Evolutionary conservation across 1,140 invertebrate genomes (phyloP).

Genomic region (Drosophila lini): DNA sequence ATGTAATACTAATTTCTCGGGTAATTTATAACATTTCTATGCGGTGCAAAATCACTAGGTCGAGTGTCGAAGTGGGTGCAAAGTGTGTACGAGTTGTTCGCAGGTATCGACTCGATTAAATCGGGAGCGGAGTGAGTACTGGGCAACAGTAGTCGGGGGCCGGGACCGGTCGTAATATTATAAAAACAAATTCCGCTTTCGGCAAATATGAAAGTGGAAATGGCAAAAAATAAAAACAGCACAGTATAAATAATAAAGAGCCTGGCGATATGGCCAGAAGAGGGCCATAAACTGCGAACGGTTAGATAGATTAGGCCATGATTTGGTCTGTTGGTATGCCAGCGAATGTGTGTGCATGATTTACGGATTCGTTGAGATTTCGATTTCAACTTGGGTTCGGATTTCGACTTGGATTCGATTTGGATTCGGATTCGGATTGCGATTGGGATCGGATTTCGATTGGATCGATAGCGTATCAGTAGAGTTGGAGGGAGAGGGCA

Average conservation of each 20-base stretch:
- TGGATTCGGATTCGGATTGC: slow-evolving; percentile 18
- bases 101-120: slow-evolving; percentile 50
- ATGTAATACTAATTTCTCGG: slow-evolving; percentile 11
- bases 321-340: slow-evolving; percentile 62
- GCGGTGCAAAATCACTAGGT: slow-evolving; percentile 22
- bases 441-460: slow-evolving; percentile 27
- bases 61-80: slow-evolving; percentile 9
- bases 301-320: slow-evolving; percentile 76
- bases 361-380: slow-evolving; percentile 76
- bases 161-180: slow-evolving; percentile 52
- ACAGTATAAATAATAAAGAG: slow-evolving; percentile 71
- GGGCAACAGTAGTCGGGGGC: slow-evolving; percentile 47
- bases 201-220: slow-evolving; percentile 78
- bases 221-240: slow-evolving; percentile 46
- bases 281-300: slow-evolving; percentile 70
- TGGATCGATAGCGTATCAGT: slow-evolving; percentile 30
- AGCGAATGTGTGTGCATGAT: slow-evolving; percentile 57
- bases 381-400: slow-evolving; percentile 27
- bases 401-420: slow-evolving; percentile 25
- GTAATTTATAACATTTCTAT: slow-evolving; percentile 43
- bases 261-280: slow-evolving; percentile 68
- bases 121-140: slow-evolving; percentile 2
- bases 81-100: slow-evolving; percentile 17
- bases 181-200: slow-evolving; percentile 65
- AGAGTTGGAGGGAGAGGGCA: neutral